Evolutionary conservation across 2,888 invertebrate genomes (phyloP).

Genomic region (Pammene aurita): DNA sequence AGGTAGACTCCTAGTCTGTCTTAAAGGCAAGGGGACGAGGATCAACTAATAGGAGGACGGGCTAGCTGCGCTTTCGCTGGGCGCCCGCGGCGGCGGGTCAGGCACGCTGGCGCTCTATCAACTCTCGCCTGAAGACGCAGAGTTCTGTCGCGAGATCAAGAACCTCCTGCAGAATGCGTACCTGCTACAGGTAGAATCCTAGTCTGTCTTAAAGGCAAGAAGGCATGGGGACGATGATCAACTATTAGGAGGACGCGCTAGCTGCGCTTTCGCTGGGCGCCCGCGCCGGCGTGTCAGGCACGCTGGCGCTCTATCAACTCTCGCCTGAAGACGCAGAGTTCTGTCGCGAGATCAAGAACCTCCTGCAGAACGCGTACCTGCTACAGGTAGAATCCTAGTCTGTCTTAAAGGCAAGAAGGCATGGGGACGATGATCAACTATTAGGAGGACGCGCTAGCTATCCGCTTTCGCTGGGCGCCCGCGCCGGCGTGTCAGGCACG

Average conservation of each 20-base stretch:
- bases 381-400: conserved; percentile 75
- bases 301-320: conserved; percentile 88
- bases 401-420: background rate
- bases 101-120: conserved; percentile 86
- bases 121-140: conserved; percentile 93
- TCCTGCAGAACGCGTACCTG: conserved; percentile 92
- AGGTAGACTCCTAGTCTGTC: conserved; percentile 56
- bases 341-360: conserved; percentile 90
- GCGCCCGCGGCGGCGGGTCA: conserved; percentile 78
- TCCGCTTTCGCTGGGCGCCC: conserved; percentile 57
- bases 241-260: conserved; percentile 97
- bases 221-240: conserved; percentile 97
- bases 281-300: conserved; percentile 78
- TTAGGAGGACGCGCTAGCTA: too few species aligned
- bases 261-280: conserved; percentile 88
- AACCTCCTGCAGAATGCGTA: conserved; percentile 92
- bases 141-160: conserved; percentile 92
- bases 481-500: conserved; percentile 80
- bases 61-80: too few species aligned
- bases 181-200: conserved; percentile 81
- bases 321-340: conserved; percentile 94
- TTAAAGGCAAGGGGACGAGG: background rate
- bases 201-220: background rate
- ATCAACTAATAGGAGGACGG: too few species aligned
- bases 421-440: background rate